Evolutionary conservation across 2,113 vertebrate genomes (phyloP).

Genomic region (Labeo catla): DNA sequence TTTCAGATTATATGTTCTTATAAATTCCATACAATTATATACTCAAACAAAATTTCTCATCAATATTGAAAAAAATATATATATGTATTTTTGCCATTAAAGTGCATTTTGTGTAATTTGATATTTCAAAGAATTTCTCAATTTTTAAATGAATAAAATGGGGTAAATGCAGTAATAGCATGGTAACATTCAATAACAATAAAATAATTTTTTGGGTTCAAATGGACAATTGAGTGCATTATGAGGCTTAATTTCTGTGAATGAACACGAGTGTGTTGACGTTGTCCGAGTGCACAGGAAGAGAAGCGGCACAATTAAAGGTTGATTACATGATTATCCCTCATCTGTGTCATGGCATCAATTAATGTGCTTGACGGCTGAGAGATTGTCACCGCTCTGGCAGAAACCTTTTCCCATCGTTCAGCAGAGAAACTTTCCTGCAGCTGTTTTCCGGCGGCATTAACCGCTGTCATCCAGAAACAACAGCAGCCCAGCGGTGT

Average conservation of each 20-base stretch:
- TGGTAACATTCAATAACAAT: no score
- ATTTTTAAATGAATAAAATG: no score
- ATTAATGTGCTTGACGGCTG: conserved; percentile 92
- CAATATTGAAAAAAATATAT: no score
- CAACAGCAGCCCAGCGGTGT: conserved; percentile 97
- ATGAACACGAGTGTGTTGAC: neutral
- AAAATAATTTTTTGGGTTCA: no score
- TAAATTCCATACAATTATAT: neutral
- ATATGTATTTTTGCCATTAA: no score
- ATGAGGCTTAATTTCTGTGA: no score
- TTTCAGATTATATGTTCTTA: neutral
- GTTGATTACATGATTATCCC: conserved; percentile 91
- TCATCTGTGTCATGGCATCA: conserved; percentile 92
- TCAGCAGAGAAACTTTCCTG: conserved; percentile 85
- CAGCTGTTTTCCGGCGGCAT: conserved; percentile 82
- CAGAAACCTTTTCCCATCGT: conserved; percentile 84
- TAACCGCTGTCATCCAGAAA: conserved; percentile 95
- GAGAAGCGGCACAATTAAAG: conserved; percentile 74
- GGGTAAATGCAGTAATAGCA: no score
- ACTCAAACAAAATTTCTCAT: neutral
- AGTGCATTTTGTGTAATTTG: no score
- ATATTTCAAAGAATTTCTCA: no score
- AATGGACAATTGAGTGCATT: no score
- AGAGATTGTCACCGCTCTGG: conserved; percentile 80
- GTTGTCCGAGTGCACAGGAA: conserved; percentile 23